A percentile compares a stretch with the other conserved stretches of the same genome.
phyloP scores from a whole-genome alignment of 1,140 invertebrate genomes.

The Notospermus geniculatus region DNA sequence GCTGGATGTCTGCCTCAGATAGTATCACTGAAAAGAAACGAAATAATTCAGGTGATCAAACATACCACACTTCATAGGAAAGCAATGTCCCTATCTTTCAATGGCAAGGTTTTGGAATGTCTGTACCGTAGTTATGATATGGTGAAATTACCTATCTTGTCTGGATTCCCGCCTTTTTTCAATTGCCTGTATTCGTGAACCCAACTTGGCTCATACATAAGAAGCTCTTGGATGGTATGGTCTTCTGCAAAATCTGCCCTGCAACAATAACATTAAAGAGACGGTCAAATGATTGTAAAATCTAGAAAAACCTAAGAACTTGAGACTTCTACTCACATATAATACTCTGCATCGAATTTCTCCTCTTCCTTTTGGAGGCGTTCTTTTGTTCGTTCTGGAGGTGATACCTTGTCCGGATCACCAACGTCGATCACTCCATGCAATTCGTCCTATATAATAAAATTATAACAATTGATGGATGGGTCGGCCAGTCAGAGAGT shows the following conservation, averaged over 20 bases:
- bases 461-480: no score
- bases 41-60: not conserved
- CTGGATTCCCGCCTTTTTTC: slow-evolving; percentile 12
- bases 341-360: slow-evolving; percentile 78
- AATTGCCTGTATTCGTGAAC: slow-evolving; percentile 11
- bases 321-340: slow-evolving; percentile 63
- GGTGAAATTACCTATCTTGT: not conserved
- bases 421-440: slow-evolving; percentile 64
- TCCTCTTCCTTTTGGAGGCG: slow-evolving; percentile 64
- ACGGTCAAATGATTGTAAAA: not conserved
- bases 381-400: slow-evolving; percentile 61
- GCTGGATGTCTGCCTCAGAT: slow-evolving; percentile 65
- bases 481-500: no score
- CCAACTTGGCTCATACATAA: slow-evolving; percentile 26
- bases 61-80: no score
- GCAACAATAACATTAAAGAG: not conserved
- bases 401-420: slow-evolving; percentile 63
- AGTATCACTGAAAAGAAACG: slow-evolving; percentile 54
- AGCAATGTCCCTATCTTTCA: no score
- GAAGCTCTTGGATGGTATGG: slow-evolving; percentile 30
- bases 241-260: slow-evolving; percentile 62
- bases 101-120: no score
- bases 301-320: slow-evolving; percentile 9
- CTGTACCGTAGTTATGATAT: no score
- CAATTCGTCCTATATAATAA: slow-evolving; percentile 56